Conservation (phyloP, 2,888 invertebrate species). For the Neelides folsomi region DNA sequence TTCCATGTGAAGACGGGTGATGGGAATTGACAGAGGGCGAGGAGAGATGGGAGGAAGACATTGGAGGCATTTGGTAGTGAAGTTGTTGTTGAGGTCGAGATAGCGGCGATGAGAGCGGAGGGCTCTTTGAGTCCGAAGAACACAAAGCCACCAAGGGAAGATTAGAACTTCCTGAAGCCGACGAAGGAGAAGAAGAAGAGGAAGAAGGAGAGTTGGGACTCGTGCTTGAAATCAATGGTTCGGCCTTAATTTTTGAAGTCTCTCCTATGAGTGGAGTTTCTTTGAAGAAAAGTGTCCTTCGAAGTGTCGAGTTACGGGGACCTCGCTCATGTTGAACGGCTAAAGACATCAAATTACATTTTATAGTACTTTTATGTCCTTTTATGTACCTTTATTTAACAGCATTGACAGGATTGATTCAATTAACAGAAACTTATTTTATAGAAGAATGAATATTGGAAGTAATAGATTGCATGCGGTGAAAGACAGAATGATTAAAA, state of each 20-base stretch:
- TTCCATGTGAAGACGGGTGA: slow-evolving; percentile 1
- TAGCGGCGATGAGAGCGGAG: slow-evolving; percentile 14
- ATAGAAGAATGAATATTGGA: too few species aligned
- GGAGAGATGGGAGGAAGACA: slow-evolving; percentile 3
- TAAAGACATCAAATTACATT: slow-evolving; percentile 40
- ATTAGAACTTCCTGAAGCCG: slow-evolving; percentile 12
- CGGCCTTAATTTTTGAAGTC: slow-evolving; percentile 1
- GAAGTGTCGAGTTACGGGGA: slow-evolving; percentile 83
- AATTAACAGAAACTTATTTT: background rate
- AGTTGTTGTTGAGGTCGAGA: slow-evolving; percentile 12
- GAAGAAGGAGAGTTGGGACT: slow-evolving; percentile 16
- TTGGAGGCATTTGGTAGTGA: slow-evolving; percentile 5
- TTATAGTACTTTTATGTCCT: background rate
- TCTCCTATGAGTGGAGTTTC: slow-evolving; percentile 10
- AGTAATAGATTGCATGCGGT: too few species aligned
- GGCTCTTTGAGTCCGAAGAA: slow-evolving; percentile 16
- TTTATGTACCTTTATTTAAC: too few species aligned
- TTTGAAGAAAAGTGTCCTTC: slow-evolving; percentile 69
- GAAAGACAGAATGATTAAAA: too few species aligned
- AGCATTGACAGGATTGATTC: too few species aligned
- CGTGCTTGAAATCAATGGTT: slow-evolving; percentile 10
- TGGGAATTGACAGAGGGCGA: background rate
- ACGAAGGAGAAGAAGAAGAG: slow-evolving; percentile 15
- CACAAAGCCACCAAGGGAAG: slow-evolving; percentile 6
- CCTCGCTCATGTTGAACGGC: slow-evolving; percentile 98